phyloP scores from a whole-genome alignment of 1,140 invertebrate genomes.

The Polypedilum vanderplanki region DNA sequence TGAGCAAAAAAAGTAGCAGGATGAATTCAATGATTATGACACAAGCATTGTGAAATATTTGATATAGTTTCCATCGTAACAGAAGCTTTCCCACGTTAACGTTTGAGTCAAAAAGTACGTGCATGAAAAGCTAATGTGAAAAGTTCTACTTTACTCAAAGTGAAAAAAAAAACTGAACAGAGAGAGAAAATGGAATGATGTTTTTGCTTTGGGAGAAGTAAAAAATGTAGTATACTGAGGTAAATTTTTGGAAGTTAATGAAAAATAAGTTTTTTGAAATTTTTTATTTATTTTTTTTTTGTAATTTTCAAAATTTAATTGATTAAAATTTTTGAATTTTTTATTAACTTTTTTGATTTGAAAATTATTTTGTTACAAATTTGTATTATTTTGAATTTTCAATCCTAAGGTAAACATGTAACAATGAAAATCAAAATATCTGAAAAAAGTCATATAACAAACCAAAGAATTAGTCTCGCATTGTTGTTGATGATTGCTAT shows the following conservation, averaged over 20 bases:
- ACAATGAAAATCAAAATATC: not conserved
- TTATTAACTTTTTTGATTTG: no score
- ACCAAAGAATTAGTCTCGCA: no score
- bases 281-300: no score
- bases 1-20: not conserved
- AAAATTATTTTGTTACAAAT: no score
- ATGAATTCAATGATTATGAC: not conserved
- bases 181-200: not conserved
- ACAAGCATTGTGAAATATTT: not conserved
- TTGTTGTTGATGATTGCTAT: no score
- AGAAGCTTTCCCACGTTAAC: slow-evolving; percentile 3
- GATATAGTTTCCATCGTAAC: not conserved
- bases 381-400: not conserved
- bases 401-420: not conserved
- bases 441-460: not conserved
- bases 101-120: slow-evolving; percentile 17
- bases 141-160: slow-evolving; percentile 6
- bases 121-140: slow-evolving; percentile 5
- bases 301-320: no score
- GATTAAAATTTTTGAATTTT: no score
- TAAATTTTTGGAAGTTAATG: not conserved
- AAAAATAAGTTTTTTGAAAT: not conserved
- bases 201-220: not conserved
- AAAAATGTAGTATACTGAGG: not conserved
- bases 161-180: not conserved